Base-by-base conservation (phyloP, 2,797 vertebrate species). In the Crocodylus rhombifer region DNA sequence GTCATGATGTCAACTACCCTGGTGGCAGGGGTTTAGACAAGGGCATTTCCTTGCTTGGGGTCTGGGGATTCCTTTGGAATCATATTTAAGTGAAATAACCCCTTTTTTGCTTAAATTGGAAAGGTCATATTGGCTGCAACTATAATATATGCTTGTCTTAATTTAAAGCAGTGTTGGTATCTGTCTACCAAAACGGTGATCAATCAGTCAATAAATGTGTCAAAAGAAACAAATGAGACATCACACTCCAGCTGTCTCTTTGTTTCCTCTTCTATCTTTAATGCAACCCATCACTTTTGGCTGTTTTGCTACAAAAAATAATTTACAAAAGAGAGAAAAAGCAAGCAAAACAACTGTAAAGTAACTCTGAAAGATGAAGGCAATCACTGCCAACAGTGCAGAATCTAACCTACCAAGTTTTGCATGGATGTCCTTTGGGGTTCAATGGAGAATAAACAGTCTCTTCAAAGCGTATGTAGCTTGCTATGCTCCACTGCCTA, bases 301-400 rank as follows among this genome's bases (percentile, higher is more conserved):
- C 51, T 78, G 23, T 67, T 25, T 86, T 16, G 1, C 30, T 61
- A 79, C 8, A 91, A 87, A 67, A 86, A 9, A 25, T 3, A 76
- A 60, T n/a, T 82, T 62, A 9, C 30, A 89, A 91, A 33, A 77
- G 36, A 23, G 5, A 63, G 61, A 82, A 21, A 84, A 91, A 69
- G 16, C 16, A 75, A 17, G 21, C 4, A 56, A 56, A 75, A 10
- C 15, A 16, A 63, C 7, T 28, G 23, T 79, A 61, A 62, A 51
- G 28, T 36, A 62, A 33, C 15, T 23, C 58, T 79, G 28, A 26
- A 51, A 42, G 42, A 42, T 42, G 16, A 60, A 61, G 61, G 36
- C 25, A 20, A 73, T 51, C 36, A 28, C 12, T 26, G 17, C 3
- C 23, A 73, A 23, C 36, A 42, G 69, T 25, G 16, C 23, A 73